A percentile compares a stretch with the other conserved stretches of the same genome.
Conservation (phyloP, 1,140 invertebrate genomes). For the Helicoverpa armigera region DNA sequence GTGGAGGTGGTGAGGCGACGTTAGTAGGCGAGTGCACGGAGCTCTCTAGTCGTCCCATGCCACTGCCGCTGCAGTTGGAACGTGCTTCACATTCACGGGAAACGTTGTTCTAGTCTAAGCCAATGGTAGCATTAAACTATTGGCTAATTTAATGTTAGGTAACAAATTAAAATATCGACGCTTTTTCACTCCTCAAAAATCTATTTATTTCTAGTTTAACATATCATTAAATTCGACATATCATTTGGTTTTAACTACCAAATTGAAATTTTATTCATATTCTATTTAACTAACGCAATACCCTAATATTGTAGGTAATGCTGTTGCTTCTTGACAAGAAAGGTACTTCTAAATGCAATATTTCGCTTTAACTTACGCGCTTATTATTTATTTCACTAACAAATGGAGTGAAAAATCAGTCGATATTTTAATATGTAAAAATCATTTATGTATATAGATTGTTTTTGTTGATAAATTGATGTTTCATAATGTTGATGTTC, state of each 20-base stretch:
- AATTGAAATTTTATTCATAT: slow-evolving; percentile 44
- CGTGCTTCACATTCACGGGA: slow-evolving; percentile 78
- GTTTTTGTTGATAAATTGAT: slow-evolving; percentile 82
- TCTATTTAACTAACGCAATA: neutral
- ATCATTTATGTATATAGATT: slow-evolving; percentile 80
- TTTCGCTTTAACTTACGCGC: slow-evolving; percentile 3
- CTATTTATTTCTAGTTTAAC: slow-evolving; percentile 59
- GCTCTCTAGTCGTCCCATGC: slow-evolving; percentile 68
- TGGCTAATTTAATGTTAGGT: slow-evolving; percentile 73
- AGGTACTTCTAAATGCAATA: neutral
- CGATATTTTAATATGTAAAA: slow-evolving; percentile 79
- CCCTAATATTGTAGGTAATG: slow-evolving; percentile 8
- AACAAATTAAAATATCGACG: slow-evolving; percentile 79
- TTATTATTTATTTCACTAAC: slow-evolving; percentile 37
- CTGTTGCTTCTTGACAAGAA: slow-evolving; percentile 15
- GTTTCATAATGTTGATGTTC: slow-evolving; percentile 82
- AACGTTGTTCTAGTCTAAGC: slow-evolving; percentile 81
- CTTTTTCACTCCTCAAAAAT: slow-evolving; percentile 53
- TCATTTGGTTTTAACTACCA: slow-evolving; percentile 59
- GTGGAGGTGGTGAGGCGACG: slow-evolving; percentile 87
- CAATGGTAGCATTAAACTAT: slow-evolving; percentile 52
- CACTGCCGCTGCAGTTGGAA: slow-evolving; percentile 64
- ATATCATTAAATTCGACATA: slow-evolving; percentile 73
- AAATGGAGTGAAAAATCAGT: slow-evolving; percentile 57
- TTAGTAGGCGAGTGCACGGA: slow-evolving; percentile 70